These are phyloP conservation scores for Tenodera sinensis DNA, from an alignment of 2,888 invertebrate species.

Conservation along the genomic window DNA sequence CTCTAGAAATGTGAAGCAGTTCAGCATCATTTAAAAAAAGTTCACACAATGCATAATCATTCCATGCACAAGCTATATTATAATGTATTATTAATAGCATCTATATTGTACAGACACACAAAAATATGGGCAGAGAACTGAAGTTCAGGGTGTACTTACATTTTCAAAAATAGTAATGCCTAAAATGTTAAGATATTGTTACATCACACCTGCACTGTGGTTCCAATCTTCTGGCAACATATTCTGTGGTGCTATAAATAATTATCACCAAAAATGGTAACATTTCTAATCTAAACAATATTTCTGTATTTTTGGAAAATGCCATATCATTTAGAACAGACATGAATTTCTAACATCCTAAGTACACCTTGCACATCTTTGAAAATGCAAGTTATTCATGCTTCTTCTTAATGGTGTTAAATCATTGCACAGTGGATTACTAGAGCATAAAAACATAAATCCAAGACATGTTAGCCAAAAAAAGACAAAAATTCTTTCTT, in stretches of 20 bases:
- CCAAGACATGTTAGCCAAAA: slow-evolving; percentile 13
- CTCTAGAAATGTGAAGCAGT: not conserved
- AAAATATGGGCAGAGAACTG: not conserved
- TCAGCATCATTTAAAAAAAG: not conserved
- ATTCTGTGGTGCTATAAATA: not conserved
- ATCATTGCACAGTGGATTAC: not conserved
- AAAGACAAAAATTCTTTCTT: slow-evolving; percentile 29
- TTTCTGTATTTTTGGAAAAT: not conserved
- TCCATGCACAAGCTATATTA: not conserved
- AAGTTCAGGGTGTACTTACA: slow-evolving; percentile 22
- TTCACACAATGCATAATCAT: not conserved
- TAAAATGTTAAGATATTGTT: not conserved
- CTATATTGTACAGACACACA: not conserved
- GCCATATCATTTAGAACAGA: not conserved
- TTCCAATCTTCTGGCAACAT: not conserved
- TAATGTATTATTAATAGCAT: not conserved
- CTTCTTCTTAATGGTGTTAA: not conserved
- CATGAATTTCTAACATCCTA: slow-evolving; percentile 29
- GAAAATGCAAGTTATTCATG: slow-evolving; percentile 10
- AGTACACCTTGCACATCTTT: slow-evolving; percentile 29
- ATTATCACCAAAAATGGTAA: not conserved
- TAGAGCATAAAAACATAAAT: not conserved
- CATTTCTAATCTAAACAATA: not conserved
- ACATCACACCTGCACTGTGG: not conserved
- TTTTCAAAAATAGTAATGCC: slow-evolving; percentile 18